Base-by-base conservation (phyloP, 2,113 vertebrate genomes). In the Syrmaticus mikado region DNA sequence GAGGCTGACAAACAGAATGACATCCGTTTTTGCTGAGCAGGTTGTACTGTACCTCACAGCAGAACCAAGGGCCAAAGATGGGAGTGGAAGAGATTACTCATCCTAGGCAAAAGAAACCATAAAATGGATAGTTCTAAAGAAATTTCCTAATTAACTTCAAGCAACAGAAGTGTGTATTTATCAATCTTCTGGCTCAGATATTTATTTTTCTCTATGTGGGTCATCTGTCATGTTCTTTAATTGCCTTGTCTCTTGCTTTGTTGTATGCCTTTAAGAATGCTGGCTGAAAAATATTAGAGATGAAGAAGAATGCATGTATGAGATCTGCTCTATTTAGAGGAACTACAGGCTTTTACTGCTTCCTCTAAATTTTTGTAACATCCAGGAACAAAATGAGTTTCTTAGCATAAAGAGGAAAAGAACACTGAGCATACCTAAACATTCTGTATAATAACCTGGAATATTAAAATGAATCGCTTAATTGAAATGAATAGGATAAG, bases 381-480 rank as follows among this genome's bases (percentile, higher is more conserved):
- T 25, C 66, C 24, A 70, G 30, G n/a, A 88, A 90, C 52, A 32
- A 43, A 62, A 71, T 24, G 13, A 89, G 41, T 32, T 93, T 68
- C 38, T 17, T 34, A 65, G 66, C n/a, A 52, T 27, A 76, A 30
- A 9, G 34, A 90, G 40, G 30, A 30, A 24, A 80, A 71, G 76
- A 88, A 77, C 28, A 52, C 27, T 43, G 30, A 76, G 64, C 36
- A 43, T 57, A 48, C 27, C 70, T 82, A 70, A 74, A 62, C 32
- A 40, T 34, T 25, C 38, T 57, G 55, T 55, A 45, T 38, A 83
- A 88, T 58, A 83, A 48, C 60, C 38, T n/a, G n/a, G 11, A 94
- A 45, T 88, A 81, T 67, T 88, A 85, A 88, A 94, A 94, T 21
- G 8, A 86, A 88, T 66, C n/a, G 32, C 24, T 82, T 92, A 74